Evolutionary conservation across 2,797 vertebrate genomes (phyloP).

Genomic region (Luscinia megarhynchos): DNA sequence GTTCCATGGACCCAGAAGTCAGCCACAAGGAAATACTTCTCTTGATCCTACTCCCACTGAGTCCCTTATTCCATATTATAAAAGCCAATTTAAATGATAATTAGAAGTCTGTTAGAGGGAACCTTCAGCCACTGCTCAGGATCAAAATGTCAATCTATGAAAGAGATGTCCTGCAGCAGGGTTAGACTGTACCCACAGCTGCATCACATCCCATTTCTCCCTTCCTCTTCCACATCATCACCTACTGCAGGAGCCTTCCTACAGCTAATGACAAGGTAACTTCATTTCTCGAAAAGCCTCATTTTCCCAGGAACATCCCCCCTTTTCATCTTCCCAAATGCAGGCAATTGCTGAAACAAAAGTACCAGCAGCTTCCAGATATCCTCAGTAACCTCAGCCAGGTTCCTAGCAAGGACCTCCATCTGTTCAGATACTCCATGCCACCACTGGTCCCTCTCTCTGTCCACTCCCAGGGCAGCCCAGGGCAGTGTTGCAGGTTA

Average conservation of each 20-base stretch:
- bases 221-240: neutral
- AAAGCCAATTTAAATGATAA: neutral
- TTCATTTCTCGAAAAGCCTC: neutral
- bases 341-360: neutral
- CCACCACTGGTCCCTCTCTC: neutral
- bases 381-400: neutral
- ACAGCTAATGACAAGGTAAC: neutral
- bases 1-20: neutral
- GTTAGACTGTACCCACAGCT: neutral
- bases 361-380: neutral
- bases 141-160: neutral
- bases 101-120: neutral
- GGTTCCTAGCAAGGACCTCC: neutral
- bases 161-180: neutral
- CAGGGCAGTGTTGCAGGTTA: neutral
- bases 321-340: neutral
- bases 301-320: neutral
- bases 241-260: neutral
- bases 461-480: neutral
- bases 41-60: neutral
- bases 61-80: neutral
- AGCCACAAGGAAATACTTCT: neutral
- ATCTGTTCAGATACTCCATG: neutral
- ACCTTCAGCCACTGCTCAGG: neutral
- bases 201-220: neutral